Evolutionary conservation across 2,113 vertebrate species (phyloP).

Genomic region (Sturnira hondurensis): DNA sequence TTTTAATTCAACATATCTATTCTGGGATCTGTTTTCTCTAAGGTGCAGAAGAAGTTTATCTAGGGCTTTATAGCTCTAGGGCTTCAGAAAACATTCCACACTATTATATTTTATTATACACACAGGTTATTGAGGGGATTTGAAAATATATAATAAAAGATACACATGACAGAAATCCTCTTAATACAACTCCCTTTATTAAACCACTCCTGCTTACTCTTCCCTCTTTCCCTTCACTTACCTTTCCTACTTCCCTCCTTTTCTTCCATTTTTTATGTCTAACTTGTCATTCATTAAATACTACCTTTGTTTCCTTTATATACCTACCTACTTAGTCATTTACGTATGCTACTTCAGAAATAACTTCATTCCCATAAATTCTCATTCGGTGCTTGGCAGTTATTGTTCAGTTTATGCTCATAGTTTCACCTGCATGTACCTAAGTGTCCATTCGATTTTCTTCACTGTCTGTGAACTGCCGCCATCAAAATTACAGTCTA

Average conservation of each 20-base stretch:
- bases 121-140: conserved; percentile 54
- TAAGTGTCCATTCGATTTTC: conserved; percentile 68
- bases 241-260: not conserved
- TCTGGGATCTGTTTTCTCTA: conserved; percentile 54
- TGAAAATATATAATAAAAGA: conserved; percentile 42
- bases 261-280: not conserved
- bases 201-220: not conserved
- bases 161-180: not conserved
- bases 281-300: not conserved
- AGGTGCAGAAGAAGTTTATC: conserved; percentile 58
- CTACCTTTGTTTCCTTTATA: conserved; percentile 30
- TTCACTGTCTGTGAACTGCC: conserved; percentile 59
- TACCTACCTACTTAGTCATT: not conserved
- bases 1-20: conserved; percentile 69
- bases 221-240: not conserved
- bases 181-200: not conserved
- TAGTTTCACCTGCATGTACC: conserved; percentile 56
- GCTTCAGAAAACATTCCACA: conserved; percentile 62
- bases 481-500: conserved; percentile 70
- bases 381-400: conserved; percentile 52
- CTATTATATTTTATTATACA: conserved; percentile 66
- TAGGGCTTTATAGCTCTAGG: conserved; percentile 63
- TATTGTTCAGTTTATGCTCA: conserved; percentile 40
- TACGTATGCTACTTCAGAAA: conserved; percentile 59
- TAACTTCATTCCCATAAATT: conserved; percentile 53